Evolutionary conservation across 1,140 invertebrate genomes (phyloP).

Genomic region (Drosophila mojavensis): DNA sequence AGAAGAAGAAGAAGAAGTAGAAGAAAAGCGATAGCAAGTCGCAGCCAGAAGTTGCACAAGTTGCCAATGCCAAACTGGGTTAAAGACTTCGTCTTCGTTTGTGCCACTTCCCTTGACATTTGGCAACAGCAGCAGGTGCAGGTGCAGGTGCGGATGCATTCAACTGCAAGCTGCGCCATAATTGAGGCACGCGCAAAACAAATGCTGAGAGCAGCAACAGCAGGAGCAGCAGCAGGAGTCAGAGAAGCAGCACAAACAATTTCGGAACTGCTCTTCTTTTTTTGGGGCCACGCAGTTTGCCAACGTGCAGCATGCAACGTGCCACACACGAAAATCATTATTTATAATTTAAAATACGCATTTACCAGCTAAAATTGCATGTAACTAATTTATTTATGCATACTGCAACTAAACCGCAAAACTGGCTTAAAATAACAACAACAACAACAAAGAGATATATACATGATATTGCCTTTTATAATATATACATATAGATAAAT

Average conservation of each 20-base stretch:
- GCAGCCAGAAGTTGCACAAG: conserved; percentile 2
- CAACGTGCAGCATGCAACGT: conserved; percentile 38
- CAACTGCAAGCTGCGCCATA: conserved; percentile 52
- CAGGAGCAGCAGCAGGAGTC: background rate
- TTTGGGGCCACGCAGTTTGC: background rate
- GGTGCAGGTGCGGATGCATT: conserved; percentile 50
- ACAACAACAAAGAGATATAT: background rate
- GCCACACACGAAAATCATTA: conserved; percentile 29
- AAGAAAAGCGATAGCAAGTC: background rate
- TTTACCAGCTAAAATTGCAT: conserved; percentile 64
- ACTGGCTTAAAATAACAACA: conserved; percentile 7
- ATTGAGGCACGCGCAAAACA: conserved; percentile 71
- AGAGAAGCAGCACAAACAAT: conserved; percentile 1
- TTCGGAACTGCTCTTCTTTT: background rate
- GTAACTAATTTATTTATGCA: conserved; percentile 70
- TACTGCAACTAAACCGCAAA: conserved; percentile 14
- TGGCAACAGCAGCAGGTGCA: conserved; percentile 38
- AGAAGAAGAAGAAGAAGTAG: background rate
- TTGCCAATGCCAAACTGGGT: conserved; percentile 68
- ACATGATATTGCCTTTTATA: conserved; percentile 11
- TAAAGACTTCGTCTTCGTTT: conserved; percentile 71
- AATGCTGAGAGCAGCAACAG: conserved; percentile 38
- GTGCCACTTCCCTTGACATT: conserved; percentile 75
- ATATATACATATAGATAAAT: background rate
- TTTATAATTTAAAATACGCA: conserved; percentile 71